Percentiles rank a stretch among this genome's conserved stretches.
These are phyloP conservation scores for Torymus texanus DNA, from an alignment of 2,888 invertebrate genomes.

Conservation along the genomic window DNA sequence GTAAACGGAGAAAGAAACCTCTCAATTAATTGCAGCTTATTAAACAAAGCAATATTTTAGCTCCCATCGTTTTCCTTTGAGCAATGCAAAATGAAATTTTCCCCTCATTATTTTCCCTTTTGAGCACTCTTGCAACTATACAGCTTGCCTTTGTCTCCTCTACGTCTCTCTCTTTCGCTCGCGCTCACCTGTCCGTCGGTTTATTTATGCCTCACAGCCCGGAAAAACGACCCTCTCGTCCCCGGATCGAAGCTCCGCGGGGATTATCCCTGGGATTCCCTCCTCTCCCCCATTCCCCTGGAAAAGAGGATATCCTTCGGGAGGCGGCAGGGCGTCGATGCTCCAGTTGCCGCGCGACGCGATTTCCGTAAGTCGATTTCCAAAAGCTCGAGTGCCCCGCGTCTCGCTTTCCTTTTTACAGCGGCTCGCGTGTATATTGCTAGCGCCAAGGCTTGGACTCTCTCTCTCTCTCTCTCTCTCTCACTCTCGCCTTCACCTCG, in stretches of 20 bases:
- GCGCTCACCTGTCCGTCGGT: conserved; percentile 45
- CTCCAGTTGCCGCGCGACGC: conserved; percentile 68
- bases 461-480: background rate
- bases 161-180: conserved; percentile 19
- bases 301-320: conserved; percentile 23
- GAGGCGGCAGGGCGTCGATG: conserved; percentile 49
- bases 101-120: conserved; percentile 48
- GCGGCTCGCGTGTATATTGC: conserved; percentile 11
- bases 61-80: conserved; percentile 22
- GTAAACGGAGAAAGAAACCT: no score
- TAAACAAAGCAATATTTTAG: background rate
- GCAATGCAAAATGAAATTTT: conserved; percentile 49
- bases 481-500: background rate
- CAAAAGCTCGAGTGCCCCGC: conserved; percentile 60
- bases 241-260: conserved; percentile 63
- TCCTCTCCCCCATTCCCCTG: conserved; percentile 45
- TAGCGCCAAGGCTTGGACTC: background rate
- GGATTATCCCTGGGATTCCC: conserved; percentile 66
- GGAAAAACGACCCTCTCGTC: conserved; percentile 56
- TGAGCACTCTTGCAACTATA: conserved; percentile 28
- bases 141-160: conserved; percentile 49
- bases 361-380: conserved; percentile 71
- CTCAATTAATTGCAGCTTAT: no score
- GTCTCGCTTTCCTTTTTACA: conserved; percentile 9
- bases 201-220: conserved; percentile 55